phyloP scores from a whole-genome alignment of 2,888 invertebrate genomes.

The Tachina grossa region DNA sequence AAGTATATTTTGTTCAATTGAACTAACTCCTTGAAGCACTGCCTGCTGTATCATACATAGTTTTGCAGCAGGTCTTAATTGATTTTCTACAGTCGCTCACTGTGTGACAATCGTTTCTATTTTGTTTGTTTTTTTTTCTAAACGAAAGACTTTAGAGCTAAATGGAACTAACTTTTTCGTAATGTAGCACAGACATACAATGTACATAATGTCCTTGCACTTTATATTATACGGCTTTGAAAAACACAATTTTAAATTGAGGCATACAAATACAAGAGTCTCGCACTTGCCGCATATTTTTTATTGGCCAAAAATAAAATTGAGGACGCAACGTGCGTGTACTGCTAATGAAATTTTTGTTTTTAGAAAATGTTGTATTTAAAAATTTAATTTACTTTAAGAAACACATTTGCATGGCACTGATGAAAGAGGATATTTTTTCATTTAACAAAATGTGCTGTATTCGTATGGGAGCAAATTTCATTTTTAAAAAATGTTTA shows the following conservation, averaged over 20 bases:
- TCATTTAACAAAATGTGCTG: too few species aligned
- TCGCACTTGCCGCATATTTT: neutral
- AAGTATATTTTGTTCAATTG: neutral
- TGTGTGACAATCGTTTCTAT: constrained; percentile 29
- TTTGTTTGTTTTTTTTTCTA: constrained; percentile 6
- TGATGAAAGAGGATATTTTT: constrained; percentile 8
- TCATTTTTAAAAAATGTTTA: too few species aligned
- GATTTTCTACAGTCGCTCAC: constrained; percentile 43
- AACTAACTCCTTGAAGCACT: neutral
- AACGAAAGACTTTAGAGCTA: neutral
- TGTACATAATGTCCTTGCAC: constrained; percentile 36
- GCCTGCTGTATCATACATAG: neutral
- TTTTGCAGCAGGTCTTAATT: constrained; percentile 26
- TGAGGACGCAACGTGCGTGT: constrained; percentile 15
- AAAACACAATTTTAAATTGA: constrained; percentile 35
- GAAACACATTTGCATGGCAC: constrained; percentile 27
- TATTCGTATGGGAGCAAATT: too few species aligned
- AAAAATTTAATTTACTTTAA: constrained; percentile 77
- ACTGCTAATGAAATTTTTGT: neutral
- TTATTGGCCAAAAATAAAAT: constrained; percentile 10
- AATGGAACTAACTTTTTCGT: constrained; percentile 32
- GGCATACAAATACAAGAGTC: constrained; percentile 8
- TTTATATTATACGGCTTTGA: constrained; percentile 39
- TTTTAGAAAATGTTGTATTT: constrained; percentile 11
- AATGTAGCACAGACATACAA: constrained; percentile 48